Base-by-base conservation (phyloP, 92 coral and sea anemone genomes). In the Paramuricea clavata region DNA sequence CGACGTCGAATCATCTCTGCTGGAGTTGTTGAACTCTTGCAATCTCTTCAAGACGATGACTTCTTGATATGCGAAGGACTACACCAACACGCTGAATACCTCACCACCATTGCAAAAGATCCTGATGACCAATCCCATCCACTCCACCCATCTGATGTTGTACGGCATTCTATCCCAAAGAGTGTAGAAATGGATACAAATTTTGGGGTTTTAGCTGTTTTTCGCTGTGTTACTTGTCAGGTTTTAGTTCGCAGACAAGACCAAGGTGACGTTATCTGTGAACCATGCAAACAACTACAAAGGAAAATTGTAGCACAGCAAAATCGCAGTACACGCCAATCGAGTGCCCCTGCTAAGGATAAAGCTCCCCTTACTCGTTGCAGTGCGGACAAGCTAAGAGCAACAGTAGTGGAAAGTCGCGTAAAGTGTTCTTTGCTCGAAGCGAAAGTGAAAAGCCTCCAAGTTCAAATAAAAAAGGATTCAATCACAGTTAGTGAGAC, bases 371-470 rank as follows among this genome's bases (percentile, higher is more conserved):
- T 61, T 5, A 15, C 69, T 2, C 1, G 32, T 61, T 61, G 69
- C 17, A 15, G 69, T 61, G 69, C 69, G 9, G 69, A 61, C 2
- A 61, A 61, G 69, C 35, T 61, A 61, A 5, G 69, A 31, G 69
- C 69, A 61, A 61, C 69, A 5, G 35, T 61, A 5, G 12, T 61
- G 27, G 64, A 17, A 56, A 25, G 27, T 17, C 12, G 64, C 27
- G 2, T 17, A 25, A 5, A 56, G 21, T 23, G 64, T 17, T 17
- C 22, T 17, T 17, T 17, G 5, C 69, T 61, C 12, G 21, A 61
- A 61, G 69, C 69, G 35, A 10, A 61, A 31, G 69, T 61, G 12
- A 61, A 61, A 61, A 15, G 17, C 13, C 69, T 61, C 15, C 30
- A 61, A 31, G 17, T n/a, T 9, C 30, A 61, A 31, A 61, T 61